Conservation (phyloP, 2,797 vertebrate genomes). For the Telmatherina bonti region DNA sequence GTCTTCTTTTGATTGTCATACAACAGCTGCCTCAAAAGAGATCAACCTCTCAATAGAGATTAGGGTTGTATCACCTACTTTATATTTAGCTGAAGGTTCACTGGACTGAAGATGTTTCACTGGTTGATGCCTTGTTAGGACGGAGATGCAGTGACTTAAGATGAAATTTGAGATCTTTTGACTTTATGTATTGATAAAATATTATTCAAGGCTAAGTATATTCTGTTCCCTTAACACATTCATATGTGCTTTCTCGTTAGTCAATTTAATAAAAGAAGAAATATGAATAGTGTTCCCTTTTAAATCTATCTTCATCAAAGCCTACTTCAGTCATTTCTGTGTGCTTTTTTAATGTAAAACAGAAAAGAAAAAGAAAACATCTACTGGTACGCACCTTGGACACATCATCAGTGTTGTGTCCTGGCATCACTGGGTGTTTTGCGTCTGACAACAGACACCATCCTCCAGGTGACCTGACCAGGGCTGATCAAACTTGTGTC, state of each 20-base stretch:
- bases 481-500: too few species aligned
- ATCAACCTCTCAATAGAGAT: neutral
- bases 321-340: neutral
- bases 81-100: slow-evolving; percentile 4
- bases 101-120: neutral
- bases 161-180: neutral
- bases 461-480: too few species aligned
- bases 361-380: too few species aligned
- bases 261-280: neutral
- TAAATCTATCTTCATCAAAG: neutral
- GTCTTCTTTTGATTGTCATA: neutral
- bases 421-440: too few species aligned
- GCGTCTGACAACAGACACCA: too few species aligned
- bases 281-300: neutral
- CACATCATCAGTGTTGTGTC: neutral
- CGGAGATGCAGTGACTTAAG: neutral
- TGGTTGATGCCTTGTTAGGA: neutral
- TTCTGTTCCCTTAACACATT: neutral
- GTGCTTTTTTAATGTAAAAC: too few species aligned
- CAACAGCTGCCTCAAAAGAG: slow-evolving; percentile 7
- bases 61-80: neutral
- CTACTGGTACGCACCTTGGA: too few species aligned
- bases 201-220: too few species aligned
- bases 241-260: neutral
- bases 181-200: neutral